Evolutionary conservation across 2,888 invertebrate genomes (phyloP).

Genomic region (Drosophila lutescens): DNA sequence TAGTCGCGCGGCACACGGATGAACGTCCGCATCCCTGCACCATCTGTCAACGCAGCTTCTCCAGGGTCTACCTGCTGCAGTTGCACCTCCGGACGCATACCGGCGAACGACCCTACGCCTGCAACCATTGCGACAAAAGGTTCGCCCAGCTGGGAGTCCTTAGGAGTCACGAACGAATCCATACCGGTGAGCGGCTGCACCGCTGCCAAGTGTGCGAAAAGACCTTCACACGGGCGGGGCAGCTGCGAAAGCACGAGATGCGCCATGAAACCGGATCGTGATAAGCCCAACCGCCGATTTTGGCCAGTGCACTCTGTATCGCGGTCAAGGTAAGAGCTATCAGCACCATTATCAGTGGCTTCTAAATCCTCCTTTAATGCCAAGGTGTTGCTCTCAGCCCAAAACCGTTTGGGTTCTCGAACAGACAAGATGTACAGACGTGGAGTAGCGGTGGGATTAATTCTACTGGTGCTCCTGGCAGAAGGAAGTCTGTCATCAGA

Average conservation of each 20-base stretch:
- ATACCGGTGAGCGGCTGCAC: conserved; percentile 78
- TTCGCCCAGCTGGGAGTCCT: conserved; percentile 79
- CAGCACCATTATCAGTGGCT: conserved; percentile 8
- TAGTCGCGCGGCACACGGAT: background rate
- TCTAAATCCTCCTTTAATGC: background rate
- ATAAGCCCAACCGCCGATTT: conserved; percentile 3
- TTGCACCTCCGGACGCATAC: conserved; percentile 84
- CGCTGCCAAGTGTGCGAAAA: conserved; percentile 74
- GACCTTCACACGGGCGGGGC: conserved; percentile 62
- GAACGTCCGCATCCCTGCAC: conserved; percentile 1
- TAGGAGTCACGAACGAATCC: conserved; percentile 80
- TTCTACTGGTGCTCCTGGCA: background rate
- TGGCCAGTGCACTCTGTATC: background rate
- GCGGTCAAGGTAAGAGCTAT: conserved; percentile 27
- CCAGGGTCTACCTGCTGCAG: conserved; percentile 81
- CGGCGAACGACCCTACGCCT: conserved; percentile 80
- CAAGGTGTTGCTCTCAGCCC: background rate
- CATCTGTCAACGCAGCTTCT: conserved; percentile 1
- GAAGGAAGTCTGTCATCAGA: background rate
- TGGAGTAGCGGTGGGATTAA: background rate
- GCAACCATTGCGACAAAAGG: conserved; percentile 70
- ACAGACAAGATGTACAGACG: conserved; percentile 2
- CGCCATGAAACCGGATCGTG: conserved; percentile 3
- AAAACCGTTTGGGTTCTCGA: background rate
- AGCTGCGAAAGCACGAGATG: conserved; percentile 48